Conservation (phyloP, 2,888 invertebrate species). For the Nesidiocoris tenuis region DNA sequence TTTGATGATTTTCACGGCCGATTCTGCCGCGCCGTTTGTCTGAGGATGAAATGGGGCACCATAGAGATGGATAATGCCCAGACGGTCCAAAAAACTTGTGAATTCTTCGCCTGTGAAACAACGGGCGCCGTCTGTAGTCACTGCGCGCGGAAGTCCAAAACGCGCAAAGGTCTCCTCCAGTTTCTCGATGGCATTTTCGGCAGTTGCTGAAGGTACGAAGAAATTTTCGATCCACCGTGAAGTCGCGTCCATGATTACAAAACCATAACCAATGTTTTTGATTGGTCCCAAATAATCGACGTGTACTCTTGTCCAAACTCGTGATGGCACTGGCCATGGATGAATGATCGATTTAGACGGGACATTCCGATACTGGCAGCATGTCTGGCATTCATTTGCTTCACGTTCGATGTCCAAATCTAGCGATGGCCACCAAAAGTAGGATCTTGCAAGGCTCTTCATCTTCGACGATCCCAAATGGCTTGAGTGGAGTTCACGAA, state of each 20-base stretch:
- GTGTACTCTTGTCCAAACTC: conserved; percentile 13
- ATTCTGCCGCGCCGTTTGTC: conserved; percentile 22
- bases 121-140: conserved; percentile 21
- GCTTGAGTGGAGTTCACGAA: conserved; percentile 23
- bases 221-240: conserved; percentile 40
- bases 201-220: conserved; percentile 10
- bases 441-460: conserved; percentile 2
- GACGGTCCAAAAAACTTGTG: conserved; percentile 3
- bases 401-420: conserved; percentile 14
- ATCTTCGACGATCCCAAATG: conserved; percentile 46
- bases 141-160: conserved; percentile 23
- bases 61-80: conserved; percentile 20
- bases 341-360: background rate
- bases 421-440: conserved; percentile 28
- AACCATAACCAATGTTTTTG: conserved; percentile 9
- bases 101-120: conserved; percentile 17
- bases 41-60: conserved; percentile 36
- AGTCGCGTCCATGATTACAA: conserved; percentile 19
- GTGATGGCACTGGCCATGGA: background rate
- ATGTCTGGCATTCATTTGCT: background rate
- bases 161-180: conserved; percentile 9
- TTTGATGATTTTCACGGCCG: conserved; percentile 25
- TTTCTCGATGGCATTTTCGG: conserved; percentile 7
- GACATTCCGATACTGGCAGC: background rate
- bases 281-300: background rate